Evolutionary conservation across 2,888 invertebrate genomes (phyloP), one percentile per base, ranked within the genome.

Genomic region (Limnephilus marmoratus): DNA sequence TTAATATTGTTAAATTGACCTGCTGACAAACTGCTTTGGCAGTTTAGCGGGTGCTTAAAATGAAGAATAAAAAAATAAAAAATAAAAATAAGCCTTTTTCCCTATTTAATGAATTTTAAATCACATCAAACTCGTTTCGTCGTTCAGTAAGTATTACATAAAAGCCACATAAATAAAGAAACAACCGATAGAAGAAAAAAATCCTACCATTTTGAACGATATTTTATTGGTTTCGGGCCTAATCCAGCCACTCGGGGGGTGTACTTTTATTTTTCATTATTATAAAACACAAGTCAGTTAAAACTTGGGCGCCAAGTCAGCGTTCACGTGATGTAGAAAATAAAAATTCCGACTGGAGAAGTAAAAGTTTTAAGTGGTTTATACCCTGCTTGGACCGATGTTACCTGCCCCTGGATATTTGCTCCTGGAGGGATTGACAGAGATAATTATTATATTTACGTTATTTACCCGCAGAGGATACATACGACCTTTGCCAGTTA

Each of bases 291-390:
- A 90, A 91, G 92, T 90, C 90, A 53, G 91, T 91, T 91, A 90
- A 93, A 93, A 92, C 86, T 92, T 91, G 83, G 90, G 90, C 90
- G 90, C 85, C 81, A 85, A 90, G 90, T 90, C 91, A 81, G 81
- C 85, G 93, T 90, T 93, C 87, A 92, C 93, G 93, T 93, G 93
- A 93, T 88, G 93, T 90, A 91, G 93, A 91, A 90, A 93, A 93
- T 93, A 93, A 93, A 93, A 92, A 93, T 93, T 92, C 86, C 85
- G 49, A 92, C 91, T 91, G 91, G 45, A 92, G 92, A 89, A 87
- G 92, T 88, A 92, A 91, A 93, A 93, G 91, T 93, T 93, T 93
- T 93, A 93, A 93, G 93, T 93, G 93, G 93, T 93, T 93, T 93
- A 93, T 93, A 90, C 90, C 91, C 90, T 91, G 92, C 92, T 85